Percentiles rank a stretch among this genome's conserved stretches.
phyloP scores from a whole-genome alignment of 2,797 vertebrate genomes.

The Enteromius thamalakanensis region DNA sequence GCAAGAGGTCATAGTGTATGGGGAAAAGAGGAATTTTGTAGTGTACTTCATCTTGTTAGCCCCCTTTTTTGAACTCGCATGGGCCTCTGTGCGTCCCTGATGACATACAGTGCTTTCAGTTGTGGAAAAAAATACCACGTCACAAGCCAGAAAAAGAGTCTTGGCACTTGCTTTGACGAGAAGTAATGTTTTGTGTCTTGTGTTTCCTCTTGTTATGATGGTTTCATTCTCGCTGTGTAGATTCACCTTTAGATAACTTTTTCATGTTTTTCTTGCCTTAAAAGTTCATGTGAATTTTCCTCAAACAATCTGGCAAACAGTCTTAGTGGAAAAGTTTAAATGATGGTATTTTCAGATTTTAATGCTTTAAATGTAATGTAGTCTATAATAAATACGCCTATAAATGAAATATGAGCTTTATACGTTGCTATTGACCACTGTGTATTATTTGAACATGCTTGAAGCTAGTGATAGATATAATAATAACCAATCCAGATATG shows the following conservation, averaged over 20 bases:
- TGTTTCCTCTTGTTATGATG: constrained; percentile 12
- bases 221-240: constrained; percentile 12
- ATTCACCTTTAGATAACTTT: constrained; percentile 31
- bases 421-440: too few species aligned
- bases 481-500: not conserved
- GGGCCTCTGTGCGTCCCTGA: constrained; percentile 14
- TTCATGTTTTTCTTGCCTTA: not conserved
- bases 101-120: constrained; percentile 17
- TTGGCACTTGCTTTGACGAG: constrained; percentile 16
- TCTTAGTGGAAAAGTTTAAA: constrained; percentile 9
- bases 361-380: not conserved
- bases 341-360: not conserved
- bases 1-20: constrained; percentile 73
- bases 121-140: constrained; percentile 28
- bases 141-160: not conserved
- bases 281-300: not conserved
- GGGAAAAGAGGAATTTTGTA: constrained; percentile 72
- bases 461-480: not conserved
- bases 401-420: not conserved
- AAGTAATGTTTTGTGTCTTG: constrained; percentile 17
- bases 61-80: constrained; percentile 58
- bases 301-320: not conserved
- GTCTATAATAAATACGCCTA: not conserved
- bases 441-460: not conserved
- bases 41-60: constrained; percentile 61